A percentile compares a stretch with the other conserved stretches of the same genome.
Conservation (phyloP, 2,113 vertebrate species). For the Mormyrus lacerda region DNA sequence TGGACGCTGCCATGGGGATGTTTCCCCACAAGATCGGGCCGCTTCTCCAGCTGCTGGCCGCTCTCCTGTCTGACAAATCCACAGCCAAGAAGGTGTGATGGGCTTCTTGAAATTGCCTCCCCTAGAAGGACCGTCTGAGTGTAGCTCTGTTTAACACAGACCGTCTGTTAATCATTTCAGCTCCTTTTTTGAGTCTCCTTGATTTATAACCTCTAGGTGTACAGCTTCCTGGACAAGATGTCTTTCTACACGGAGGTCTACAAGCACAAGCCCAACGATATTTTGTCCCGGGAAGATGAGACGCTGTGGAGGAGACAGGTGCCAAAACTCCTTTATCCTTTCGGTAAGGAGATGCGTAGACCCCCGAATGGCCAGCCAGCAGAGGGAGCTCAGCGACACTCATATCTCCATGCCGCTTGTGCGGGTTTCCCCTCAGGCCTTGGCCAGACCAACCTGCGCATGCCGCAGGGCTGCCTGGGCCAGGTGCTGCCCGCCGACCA, state of each 20-base stretch:
- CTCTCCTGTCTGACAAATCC: slow-evolving; percentile 85
- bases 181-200: neutral
- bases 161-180: neutral
- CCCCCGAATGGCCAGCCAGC: neutral
- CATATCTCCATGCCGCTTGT: neutral
- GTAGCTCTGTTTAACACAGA: neutral
- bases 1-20: slow-evolving; percentile 87
- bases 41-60: slow-evolving; percentile 82
- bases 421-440: slow-evolving; percentile 43
- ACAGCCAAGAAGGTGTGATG: slow-evolving; percentile 84
- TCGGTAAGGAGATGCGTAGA: slow-evolving; percentile 63
- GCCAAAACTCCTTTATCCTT: slow-evolving; percentile 85
- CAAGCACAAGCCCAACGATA: slow-evolving; percentile 83
- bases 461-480: slow-evolving; percentile 84
- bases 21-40: slow-evolving; percentile 86
- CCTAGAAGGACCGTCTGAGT: neutral
- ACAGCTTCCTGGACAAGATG: slow-evolving; percentile 96
- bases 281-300: slow-evolving; percentile 84
- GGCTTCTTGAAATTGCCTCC: accelerated
- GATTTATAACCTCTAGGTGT: slow-evolving; percentile 64
- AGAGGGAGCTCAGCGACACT: neutral
- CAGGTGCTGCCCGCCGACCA: slow-evolving; percentile 78
- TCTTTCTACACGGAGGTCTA: slow-evolving; percentile 89
- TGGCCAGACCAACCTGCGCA: slow-evolving; percentile 87
- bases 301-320: slow-evolving; percentile 82